These are phyloP conservation scores for Propithecus deckenii DNA, from an alignment of 2,797 vertebrate genomes.

Conservation along the genomic window DNA sequence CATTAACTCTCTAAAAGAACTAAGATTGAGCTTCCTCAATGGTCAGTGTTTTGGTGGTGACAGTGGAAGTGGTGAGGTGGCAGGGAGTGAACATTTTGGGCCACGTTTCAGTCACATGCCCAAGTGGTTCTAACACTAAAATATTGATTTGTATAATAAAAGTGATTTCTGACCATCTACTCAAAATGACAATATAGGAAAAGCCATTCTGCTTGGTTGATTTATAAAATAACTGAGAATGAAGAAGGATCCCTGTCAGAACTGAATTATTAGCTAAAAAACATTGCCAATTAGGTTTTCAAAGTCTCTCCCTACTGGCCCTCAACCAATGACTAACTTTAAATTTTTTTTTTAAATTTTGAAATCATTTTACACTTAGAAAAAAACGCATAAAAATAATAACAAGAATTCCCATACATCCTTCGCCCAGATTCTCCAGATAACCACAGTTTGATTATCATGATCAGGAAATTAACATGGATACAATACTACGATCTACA, in stretches of 20 bases:
- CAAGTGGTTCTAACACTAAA: background rate
- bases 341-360: background rate
- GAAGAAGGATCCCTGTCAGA: background rate
- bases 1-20: background rate
- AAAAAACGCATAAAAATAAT: background rate
- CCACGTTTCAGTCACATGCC: background rate
- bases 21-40: background rate
- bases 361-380: background rate
- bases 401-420: background rate
- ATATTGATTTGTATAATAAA: conserved; percentile 16
- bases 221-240: background rate
- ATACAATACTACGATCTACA: fast-evolving
- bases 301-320: background rate
- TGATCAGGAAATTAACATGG: background rate
- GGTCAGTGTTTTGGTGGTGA: background rate
- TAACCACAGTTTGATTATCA: background rate
- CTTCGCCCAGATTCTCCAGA: background rate
- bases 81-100: background rate
- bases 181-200: conserved; percentile 39
- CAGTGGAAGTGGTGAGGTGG: background rate
- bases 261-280: conserved; percentile 42
- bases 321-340: background rate
- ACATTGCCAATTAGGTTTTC: background rate
- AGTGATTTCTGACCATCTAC: conserved; percentile 42
- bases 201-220: conserved; percentile 12